phyloP scores from a whole-genome alignment of 2,888 invertebrate genomes.

The Nomada lathburiana region DNA sequence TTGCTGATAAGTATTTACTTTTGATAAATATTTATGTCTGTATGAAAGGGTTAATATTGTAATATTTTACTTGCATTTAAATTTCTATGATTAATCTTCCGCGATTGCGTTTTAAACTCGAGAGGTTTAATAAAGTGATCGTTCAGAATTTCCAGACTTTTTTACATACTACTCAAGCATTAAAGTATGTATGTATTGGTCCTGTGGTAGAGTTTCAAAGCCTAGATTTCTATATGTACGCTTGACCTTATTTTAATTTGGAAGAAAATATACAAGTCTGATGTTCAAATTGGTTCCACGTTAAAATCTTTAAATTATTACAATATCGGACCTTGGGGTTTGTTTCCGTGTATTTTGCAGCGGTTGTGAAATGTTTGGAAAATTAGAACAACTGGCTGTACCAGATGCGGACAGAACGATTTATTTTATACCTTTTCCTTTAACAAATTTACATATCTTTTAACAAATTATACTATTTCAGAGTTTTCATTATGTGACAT shows the following conservation, averaged over 20 bases:
- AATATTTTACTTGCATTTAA: too few species aligned
- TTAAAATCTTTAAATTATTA: constrained; percentile 2
- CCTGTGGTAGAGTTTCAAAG: too few species aligned
- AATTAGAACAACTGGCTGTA: not conserved
- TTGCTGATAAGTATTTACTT: not conserved
- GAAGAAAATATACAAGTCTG: not conserved
- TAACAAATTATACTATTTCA: constrained; percentile 14
- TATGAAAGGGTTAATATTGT: too few species aligned
- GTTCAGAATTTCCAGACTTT: too few species aligned
- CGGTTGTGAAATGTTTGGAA: not conserved
- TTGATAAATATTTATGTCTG: not conserved
- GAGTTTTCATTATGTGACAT: too few species aligned
- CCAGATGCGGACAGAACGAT: constrained; percentile 7
- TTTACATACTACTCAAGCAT: too few species aligned
- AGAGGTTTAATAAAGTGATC: too few species aligned
- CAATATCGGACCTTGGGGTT: not conserved
- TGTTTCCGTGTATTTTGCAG: constrained; percentile 1
- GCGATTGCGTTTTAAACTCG: too few species aligned
- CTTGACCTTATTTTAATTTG: too few species aligned
- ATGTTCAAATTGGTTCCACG: not conserved
- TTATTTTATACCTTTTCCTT: constrained; percentile 8
- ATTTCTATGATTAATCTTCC: too few species aligned
- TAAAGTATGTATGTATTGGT: too few species aligned
- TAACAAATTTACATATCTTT: constrained; percentile 18
- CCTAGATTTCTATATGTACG: too few species aligned